Conservation (phyloP, 2,888 invertebrate species). For the Tipula lateralis region DNA sequence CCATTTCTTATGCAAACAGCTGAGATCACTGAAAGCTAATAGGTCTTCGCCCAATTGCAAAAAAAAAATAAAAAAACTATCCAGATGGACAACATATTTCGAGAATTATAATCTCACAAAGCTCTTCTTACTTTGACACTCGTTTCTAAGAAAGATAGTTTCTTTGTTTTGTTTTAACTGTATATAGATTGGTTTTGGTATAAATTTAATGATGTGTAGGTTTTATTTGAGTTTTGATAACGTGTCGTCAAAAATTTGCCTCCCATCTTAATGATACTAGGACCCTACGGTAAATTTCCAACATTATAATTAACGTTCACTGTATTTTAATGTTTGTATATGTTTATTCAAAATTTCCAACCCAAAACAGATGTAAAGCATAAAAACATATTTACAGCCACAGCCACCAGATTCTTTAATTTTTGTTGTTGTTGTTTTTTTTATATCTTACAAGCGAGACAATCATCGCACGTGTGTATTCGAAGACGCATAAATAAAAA, state of each 20-base stretch:
- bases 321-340: neutral
- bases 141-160: neutral
- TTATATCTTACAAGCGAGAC: neutral
- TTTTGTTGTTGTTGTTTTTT: neutral
- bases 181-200: neutral
- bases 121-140: neutral
- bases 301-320: neutral
- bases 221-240: neutral
- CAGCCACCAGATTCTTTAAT: constrained; percentile 3
- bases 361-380: neutral
- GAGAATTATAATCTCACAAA: neutral
- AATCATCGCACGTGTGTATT: neutral
- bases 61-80: neutral
- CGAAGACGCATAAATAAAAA: neutral
- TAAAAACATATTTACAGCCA: neutral
- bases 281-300: neutral
- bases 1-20: neutral
- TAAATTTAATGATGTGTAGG: neutral
- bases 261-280: neutral
- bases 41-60: neutral
- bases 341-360: neutral
- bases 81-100: neutral
- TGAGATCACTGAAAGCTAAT: neutral
- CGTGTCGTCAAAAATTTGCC: neutral
- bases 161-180: neutral